These are phyloP conservation scores for Acronicta leporina DNA, from an alignment of 2,888 invertebrate genomes.

Conservation along the genomic window DNA sequence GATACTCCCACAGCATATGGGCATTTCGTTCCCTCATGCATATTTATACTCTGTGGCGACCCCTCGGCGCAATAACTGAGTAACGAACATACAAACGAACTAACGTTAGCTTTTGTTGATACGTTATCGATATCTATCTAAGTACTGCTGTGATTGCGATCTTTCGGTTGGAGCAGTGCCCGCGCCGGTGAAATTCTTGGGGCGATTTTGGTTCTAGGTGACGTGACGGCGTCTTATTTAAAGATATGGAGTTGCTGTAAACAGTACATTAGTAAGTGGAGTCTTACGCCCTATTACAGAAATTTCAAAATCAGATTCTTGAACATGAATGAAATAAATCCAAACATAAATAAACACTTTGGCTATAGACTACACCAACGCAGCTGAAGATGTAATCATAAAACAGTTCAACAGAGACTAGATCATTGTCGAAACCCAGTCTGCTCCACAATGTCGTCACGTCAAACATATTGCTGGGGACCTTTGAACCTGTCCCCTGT, in stretches of 20 bases:
- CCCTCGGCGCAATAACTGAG: slow-evolving; percentile 48
- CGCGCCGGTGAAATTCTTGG: slow-evolving; percentile 9
- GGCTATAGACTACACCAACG: slow-evolving; percentile 17
- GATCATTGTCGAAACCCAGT: neutral
- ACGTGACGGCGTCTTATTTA: neutral
- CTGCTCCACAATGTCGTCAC: neutral
- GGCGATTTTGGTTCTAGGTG: slow-evolving; percentile 3
- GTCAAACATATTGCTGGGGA: slow-evolving; percentile 13
- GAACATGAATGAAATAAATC: neutral
- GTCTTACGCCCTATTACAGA: too few relatives aligned
- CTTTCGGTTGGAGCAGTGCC: slow-evolving; percentile 29
- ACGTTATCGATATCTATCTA: slow-evolving; percentile 47
- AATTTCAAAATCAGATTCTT: neutral
- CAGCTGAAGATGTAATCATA: slow-evolving; percentile 8
- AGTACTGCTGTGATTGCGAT: slow-evolving; percentile 47
- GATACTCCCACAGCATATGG: slow-evolving; percentile 52
- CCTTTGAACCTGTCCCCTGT: slow-evolving; percentile 23
- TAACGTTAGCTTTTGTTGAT: slow-evolving; percentile 49
- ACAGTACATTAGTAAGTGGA: too few relatives aligned
- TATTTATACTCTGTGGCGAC: slow-evolving; percentile 51
- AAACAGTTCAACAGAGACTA: neutral
- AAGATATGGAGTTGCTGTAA: too few relatives aligned
- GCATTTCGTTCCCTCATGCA: slow-evolving; percentile 57
- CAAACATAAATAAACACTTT: slow-evolving; percentile 22
- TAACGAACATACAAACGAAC: slow-evolving; percentile 53